Base-by-base conservation (phyloP, 1,140 invertebrate species). In the Meloidogyne hapla region DNA sequence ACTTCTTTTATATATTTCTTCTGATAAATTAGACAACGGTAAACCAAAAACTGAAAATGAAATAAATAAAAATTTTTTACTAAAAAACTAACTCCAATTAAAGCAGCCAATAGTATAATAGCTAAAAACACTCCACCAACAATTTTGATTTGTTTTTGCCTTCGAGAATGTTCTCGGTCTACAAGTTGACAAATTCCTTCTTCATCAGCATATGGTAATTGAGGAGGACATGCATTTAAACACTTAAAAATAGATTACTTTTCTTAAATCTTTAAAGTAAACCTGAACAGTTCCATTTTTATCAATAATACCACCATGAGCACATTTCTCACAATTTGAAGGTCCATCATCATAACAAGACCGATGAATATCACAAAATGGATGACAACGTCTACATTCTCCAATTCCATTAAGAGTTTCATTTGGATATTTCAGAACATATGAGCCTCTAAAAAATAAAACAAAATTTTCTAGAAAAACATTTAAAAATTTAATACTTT, bases 1-100 rank as follows among this genome's bases (percentile, higher is more conserved):
- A 64, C 81, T 45, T 81, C 80, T 42, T 81, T 81, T 26, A 80
- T 65, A 56, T 81, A 81, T 56, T 81, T 81, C 23, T 83, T 83
- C 33, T 77, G 77, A 61, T 81, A 81, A 15, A 67, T 83, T 23
- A 79, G 15, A 69, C 80, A 81, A 15, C 80, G 81, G 21, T 80
- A 81, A 25, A 75, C 71, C 8, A 81, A 62, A 68, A 81, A 80
- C 78, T 80, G 23, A 61, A 82, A 38, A 38, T 5, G 26, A 67
- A 38, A 13, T 48, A 4, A 25, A 23, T 69, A 12, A 33, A 26
- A 12, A 69, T 26, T 33, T 10, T 13, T 2, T 42, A 42, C 13
- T 68, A 15, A 38, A 42, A 15, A 15, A 74, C 69, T 1, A 33
- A 79, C 77, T 15, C 69, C 79, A 26, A 79, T 81, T n/a, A 80